Percentiles rank a stretch among this genome's conserved stretches.
These are phyloP conservation scores for Rhizomys pruinosus DNA, from an alignment of 2,113 vertebrate genomes.

Conservation along the genomic window DNA sequence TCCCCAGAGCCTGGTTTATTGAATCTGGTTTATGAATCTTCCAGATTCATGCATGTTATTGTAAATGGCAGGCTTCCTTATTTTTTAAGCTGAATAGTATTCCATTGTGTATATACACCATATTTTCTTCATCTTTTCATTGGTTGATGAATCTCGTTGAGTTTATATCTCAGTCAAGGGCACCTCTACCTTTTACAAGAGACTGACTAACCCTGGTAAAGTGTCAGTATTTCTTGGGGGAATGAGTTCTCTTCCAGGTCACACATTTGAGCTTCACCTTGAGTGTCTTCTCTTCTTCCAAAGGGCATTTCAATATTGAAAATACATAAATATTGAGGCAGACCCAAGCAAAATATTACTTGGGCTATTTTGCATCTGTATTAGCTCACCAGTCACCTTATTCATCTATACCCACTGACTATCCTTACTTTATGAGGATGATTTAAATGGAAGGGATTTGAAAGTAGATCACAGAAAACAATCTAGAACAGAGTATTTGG, in stretches of 20 bases:
- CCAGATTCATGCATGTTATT: not conserved
- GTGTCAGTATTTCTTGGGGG: not conserved
- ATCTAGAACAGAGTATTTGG: not conserved
- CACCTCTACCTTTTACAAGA: not conserved
- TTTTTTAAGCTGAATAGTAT: not conserved
- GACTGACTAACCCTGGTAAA: not conserved
- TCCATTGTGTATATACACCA: not conserved
- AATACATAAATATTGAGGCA: not conserved
- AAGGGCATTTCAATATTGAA: not conserved
- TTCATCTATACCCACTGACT: not conserved
- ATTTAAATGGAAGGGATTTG: not conserved
- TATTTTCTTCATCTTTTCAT: not conserved
- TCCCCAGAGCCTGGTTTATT: not conserved
- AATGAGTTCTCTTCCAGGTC: not conserved
- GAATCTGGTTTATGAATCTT: not conserved
- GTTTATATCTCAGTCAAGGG: not conserved
- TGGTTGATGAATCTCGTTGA: not conserved
- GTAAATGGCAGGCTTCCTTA: not conserved
- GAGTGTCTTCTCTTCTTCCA: not conserved
- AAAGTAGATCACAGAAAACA: not conserved
- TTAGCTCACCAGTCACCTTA: not conserved
- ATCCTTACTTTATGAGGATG: not conserved
- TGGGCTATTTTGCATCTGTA: not conserved
- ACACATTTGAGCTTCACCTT: not conserved
- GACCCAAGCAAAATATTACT: not conserved